Evolutionary conservation across 2,113 vertebrate genomes (phyloP), one percentile per base, ranked within the genome.

Genomic region (Sceloporus undulatus): DNA sequence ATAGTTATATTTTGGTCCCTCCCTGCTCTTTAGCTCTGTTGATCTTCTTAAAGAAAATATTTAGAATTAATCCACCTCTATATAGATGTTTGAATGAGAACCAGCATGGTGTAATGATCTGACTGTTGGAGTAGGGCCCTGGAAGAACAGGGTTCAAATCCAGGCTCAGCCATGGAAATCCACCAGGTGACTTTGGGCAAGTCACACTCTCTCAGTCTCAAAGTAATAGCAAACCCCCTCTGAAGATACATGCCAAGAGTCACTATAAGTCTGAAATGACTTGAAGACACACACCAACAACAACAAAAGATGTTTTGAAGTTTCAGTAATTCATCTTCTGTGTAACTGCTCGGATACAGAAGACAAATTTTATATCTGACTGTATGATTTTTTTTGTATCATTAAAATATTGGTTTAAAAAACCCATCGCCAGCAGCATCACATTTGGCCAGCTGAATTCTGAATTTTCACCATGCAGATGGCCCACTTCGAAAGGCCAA

Each of bases 391-490:
- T 34, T 34, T 34, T 75, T 86, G 16, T 4, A 27, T 19, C 29
- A 52, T 90, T 79, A 1, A 59, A 9, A 1, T 70, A 81, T 21
- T 11, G 27, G 13, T 42, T 8, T 14, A 1, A 21, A 3, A 21
- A 54, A 16, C 21, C 62, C 8, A 59, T 70, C 42, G 79, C 73
- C 21, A 27, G 0, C 27, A 40, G 29, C 11, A 40, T 82, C 3
- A 82, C 54, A 89, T 76, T 85, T 25, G 5, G 21, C 77, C 16
- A 1, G 34, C 0, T 73, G 9, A 54, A 52, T 38, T 9, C 4
- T 62, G 0, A 14, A 0, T 2, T 76, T 14, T 4, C 27, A 77
- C 13, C 66, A 70, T 75, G 29, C 10, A 34, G 18, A 0, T 6
- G 42, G 23, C 25, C 9, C 0, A 0, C 7, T 1, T 66, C 74